Conservation (phyloP, 2,113 vertebrate species). For the Carlito syrichta region DNA sequence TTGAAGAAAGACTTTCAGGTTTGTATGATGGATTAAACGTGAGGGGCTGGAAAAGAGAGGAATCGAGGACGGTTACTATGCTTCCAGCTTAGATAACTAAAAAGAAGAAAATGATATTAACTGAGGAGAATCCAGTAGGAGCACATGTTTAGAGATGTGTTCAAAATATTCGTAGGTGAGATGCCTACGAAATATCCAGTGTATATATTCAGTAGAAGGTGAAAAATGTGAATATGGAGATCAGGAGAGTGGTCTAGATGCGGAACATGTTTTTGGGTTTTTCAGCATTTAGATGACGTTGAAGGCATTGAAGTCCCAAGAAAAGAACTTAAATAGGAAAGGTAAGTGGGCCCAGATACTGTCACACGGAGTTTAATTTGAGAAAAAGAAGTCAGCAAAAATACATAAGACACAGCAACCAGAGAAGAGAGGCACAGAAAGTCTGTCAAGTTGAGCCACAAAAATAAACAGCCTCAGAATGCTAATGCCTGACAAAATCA, state of each 20-base stretch:
- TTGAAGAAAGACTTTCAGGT: not conserved
- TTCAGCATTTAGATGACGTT: not conserved
- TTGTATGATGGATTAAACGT: not conserved
- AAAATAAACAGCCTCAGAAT: not conserved
- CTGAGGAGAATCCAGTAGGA: not conserved
- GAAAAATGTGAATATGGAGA: too few relatives aligned
- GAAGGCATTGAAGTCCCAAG: too few relatives aligned
- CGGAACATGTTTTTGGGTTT: not conserved
- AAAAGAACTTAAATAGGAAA: not conserved
- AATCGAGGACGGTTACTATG: too few relatives aligned
- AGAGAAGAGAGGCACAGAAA: not conserved
- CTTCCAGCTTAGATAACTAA: not conserved
- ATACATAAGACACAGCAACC: not conserved
- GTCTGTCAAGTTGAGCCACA: fast-evolving
- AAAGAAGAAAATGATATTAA: not conserved
- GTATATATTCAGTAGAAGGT: not conserved
- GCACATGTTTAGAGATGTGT: fast-evolving
- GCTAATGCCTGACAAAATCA: not conserved
- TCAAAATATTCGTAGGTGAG: not conserved
- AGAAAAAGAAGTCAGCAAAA: not conserved
- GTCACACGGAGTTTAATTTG: not conserved
- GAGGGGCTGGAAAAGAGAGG: fast-evolving
- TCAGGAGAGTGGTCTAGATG: not conserved
- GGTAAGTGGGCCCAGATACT: not conserved
- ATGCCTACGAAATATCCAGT: not conserved